These are phyloP conservation scores for Motacilla tschutschensis DNA, from an alignment of 2,113 vertebrate species.

Conservation along the genomic window DNA sequence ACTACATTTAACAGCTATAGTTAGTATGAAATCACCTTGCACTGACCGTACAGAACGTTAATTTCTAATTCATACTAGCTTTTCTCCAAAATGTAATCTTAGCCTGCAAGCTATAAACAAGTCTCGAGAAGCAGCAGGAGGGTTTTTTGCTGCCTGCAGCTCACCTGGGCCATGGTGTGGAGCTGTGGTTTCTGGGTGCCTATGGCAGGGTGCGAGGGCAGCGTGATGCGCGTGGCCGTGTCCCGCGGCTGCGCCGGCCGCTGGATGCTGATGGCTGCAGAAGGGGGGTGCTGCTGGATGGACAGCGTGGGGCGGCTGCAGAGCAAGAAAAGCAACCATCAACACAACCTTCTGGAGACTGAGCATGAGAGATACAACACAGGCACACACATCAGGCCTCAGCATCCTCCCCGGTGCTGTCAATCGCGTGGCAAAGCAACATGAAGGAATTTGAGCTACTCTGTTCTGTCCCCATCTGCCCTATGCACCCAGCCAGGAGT, in stretches of 20 bases:
- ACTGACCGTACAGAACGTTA: not conserved
- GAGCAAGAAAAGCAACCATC: not conserved
- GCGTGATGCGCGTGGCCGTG: conserved; percentile 84
- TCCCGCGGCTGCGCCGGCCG: conserved; percentile 86
- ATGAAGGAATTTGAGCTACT: accelerated
- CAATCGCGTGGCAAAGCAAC: accelerated
- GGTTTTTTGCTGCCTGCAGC: no score
- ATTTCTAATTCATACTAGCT: not conserved
- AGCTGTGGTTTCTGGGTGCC: conserved; percentile 89
- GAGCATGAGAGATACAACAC: accelerated
- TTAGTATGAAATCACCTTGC: not conserved
- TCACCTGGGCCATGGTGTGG: conserved; percentile 91
- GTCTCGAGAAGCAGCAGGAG: accelerated
- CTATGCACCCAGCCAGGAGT: accelerated
- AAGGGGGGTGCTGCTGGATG: conserved; percentile 86
- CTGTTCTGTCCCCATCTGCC: not conserved
- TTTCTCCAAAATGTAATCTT: not conserved
- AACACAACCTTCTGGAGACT: accelerated
- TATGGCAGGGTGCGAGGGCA: conserved; percentile 90
- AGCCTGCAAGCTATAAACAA: not conserved
- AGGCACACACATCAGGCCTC: not conserved
- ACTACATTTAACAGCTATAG: not conserved
- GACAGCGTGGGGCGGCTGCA: conserved; percentile 86
- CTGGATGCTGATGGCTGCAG: conserved; percentile 90
- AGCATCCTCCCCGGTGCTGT: not conserved